These are phyloP conservation scores for Albula goreensis DNA, from an alignment of 2,113 vertebrate species.

Conservation along the genomic window DNA sequence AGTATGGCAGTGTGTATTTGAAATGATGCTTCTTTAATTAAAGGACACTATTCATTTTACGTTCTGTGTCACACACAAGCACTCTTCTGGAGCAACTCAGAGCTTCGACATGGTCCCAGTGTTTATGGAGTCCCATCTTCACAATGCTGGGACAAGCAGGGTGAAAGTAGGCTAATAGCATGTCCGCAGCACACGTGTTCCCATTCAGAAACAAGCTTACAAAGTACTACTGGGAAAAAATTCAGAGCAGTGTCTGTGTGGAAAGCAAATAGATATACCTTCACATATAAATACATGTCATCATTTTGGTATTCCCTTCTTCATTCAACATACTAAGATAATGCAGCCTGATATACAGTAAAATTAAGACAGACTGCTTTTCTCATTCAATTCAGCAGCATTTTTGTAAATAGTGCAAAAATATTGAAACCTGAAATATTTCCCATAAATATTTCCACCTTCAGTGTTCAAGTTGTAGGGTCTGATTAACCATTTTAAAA, in stretches of 20 bases:
- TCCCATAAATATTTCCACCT: neutral
- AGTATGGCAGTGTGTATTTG: constrained; percentile 56
- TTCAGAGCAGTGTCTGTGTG: neutral
- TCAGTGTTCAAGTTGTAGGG: too few relatives aligned
- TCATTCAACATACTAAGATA: neutral
- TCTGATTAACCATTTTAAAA: too few relatives aligned
- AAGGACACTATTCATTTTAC: constrained; percentile 59
- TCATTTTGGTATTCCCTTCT: neutral
- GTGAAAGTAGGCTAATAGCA: constrained; percentile 44
- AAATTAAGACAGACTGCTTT: neutral
- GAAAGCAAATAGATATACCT: neutral
- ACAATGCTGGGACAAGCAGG: constrained; percentile 1
- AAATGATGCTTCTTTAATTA: constrained; percentile 62
- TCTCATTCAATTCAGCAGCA: neutral
- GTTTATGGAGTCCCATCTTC: neutral
- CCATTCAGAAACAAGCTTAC: constrained; percentile 25
- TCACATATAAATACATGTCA: neutral
- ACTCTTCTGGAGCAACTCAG: neutral
- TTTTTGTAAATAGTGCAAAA: neutral
- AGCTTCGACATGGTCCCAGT: neutral
- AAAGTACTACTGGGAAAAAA: neutral
- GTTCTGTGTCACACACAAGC: constrained; percentile 2
- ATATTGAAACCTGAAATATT: neutral
- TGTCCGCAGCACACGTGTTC: neutral
- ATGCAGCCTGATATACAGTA: neutral